Evolutionary conservation across 2,113 vertebrate species (phyloP).

Genomic region (Malurus melanocephalus): DNA sequence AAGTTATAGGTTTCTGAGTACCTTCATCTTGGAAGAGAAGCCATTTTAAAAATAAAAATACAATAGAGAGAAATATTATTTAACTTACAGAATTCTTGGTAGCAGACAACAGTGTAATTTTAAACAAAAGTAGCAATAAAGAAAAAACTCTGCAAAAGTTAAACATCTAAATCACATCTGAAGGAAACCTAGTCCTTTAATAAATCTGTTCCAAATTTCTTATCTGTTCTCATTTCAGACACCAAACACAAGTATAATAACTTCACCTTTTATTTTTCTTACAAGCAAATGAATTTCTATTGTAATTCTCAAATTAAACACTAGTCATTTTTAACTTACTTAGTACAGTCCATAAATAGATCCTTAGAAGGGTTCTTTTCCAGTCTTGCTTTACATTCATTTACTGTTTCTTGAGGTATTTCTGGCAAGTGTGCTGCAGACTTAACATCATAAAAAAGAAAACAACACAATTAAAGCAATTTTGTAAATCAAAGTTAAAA

Average conservation of each 20-base stretch:
- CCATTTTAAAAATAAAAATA: not conserved
- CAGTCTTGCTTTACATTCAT: conserved; percentile 77
- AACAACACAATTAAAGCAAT: not conserved
- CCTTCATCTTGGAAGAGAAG: not conserved
- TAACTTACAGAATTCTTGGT: not conserved
- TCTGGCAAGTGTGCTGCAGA: conserved; percentile 79
- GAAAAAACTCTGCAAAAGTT: not conserved
- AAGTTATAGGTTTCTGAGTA: not conserved
- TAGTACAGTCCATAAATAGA: conserved; percentile 83
- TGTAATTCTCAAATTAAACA: not conserved
- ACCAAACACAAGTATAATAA: not conserved
- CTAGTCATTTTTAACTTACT: conserved; percentile 66
- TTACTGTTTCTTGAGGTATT: conserved; percentile 77
- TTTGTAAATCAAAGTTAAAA: not conserved
- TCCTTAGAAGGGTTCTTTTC: conserved; percentile 82
- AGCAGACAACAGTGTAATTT: not conserved
- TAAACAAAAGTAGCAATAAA: not conserved
- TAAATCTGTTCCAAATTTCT: not conserved
- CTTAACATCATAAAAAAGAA: conserved; percentile 23
- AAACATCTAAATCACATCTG: not conserved
- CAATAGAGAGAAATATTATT: not conserved
- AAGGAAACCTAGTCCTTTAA: not conserved
- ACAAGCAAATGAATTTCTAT: not conserved
- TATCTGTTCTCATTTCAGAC: not conserved
- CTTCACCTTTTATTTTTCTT: not conserved